phyloP scores from a whole-genome alignment of 1,140 invertebrate genomes.

The Bathynomus jamesi region DNA sequence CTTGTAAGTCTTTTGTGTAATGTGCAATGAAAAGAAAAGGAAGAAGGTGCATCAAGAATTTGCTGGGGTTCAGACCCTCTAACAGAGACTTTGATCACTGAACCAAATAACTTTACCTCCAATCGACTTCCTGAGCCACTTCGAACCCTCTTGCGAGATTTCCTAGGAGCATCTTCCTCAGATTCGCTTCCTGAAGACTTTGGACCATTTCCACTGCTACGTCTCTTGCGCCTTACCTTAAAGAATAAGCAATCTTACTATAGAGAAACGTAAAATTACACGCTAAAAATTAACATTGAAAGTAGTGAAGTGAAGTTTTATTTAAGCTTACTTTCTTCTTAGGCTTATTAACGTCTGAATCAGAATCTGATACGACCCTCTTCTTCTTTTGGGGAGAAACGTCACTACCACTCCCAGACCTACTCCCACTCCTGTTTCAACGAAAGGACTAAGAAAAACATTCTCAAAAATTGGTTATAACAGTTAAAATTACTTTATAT shows the following conservation, averaged over 20 bases:
- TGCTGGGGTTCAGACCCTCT: no score
- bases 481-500: no score
- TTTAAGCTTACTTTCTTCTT: neutral
- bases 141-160: neutral
- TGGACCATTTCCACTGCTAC: neutral
- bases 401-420: neutral
- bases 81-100: neutral
- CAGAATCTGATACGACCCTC: slow-evolving; percentile 8
- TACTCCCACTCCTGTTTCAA: neutral
- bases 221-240: slow-evolving; percentile 1
- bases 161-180: neutral
- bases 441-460: no score
- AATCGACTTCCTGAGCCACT: neutral
- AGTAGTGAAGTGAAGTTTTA: neutral
- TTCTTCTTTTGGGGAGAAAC: neutral
- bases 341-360: neutral
- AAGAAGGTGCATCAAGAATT: neutral
- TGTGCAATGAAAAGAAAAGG: neutral
- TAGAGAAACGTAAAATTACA: neutral
- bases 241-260: neutral
- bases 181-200: slow-evolving; percentile 1
- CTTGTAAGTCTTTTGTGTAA: neutral
- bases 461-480: no score
- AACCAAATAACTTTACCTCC: neutral
- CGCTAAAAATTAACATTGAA: neutral